A percentile compares a stretch with the other conserved stretches of the same genome.
These are phyloP conservation scores for Gastrophysa polygoni DNA, from an alignment of 2,888 invertebrate genomes.

Conservation along the genomic window DNA sequence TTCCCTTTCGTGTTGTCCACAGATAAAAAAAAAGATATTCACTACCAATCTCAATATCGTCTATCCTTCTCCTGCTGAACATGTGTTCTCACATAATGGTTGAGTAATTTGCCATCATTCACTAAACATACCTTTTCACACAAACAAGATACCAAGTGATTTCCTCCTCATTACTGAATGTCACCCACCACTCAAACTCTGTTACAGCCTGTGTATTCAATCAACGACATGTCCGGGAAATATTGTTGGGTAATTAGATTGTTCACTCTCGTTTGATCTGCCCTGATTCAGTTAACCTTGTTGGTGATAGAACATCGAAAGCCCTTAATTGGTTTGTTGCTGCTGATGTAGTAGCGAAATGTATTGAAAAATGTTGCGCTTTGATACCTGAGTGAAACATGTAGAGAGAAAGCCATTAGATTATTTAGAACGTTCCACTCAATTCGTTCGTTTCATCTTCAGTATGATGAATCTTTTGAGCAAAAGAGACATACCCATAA, in stretches of 20 bases:
- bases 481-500: too few relatives aligned
- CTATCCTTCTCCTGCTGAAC: too few relatives aligned
- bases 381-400: neutral
- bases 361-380: neutral
- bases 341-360: neutral
- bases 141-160: neutral
- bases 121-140: neutral
- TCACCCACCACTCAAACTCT: neutral
- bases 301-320: conserved; percentile 27
- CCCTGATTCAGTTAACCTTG: conserved; percentile 31
- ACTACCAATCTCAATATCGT: too few relatives aligned
- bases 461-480: too few relatives aligned
- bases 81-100: too few relatives aligned
- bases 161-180: neutral
- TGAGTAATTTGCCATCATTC: neutral
- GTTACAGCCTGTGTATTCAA: conserved; percentile 12
- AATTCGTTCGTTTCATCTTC: too few relatives aligned
- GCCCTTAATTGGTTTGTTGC: conserved; percentile 3
- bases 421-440: neutral
- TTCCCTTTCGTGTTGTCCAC: too few relatives aligned
- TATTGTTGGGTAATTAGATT: conserved; percentile 29
- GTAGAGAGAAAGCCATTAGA: neutral
- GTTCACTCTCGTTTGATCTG: conserved; percentile 35
- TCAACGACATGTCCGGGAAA: conserved; percentile 8
- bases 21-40: too few relatives aligned